Conservation (phyloP, 2,888 invertebrate species). For the Drosophila cognata region DNA sequence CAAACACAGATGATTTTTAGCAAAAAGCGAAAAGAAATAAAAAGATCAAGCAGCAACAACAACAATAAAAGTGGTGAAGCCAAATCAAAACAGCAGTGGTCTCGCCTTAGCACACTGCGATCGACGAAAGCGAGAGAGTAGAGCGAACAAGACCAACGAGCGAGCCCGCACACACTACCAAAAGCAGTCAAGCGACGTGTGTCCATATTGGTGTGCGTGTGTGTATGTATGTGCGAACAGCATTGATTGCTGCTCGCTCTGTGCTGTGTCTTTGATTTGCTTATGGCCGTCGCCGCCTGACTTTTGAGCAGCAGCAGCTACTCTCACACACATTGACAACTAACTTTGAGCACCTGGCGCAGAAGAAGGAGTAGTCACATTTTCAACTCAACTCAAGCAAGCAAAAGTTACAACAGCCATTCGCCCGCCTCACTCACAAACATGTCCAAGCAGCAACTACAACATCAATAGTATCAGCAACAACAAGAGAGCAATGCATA, state of each 20-base stretch:
- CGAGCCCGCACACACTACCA: slow-evolving; percentile 48
- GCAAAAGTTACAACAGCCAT: slow-evolving; percentile 49
- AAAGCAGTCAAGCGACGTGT: slow-evolving; percentile 74
- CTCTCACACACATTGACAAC: slow-evolving; percentile 40
- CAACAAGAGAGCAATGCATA: slow-evolving; percentile 47
- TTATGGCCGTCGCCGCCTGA: slow-evolving; percentile 65
- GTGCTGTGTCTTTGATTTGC: slow-evolving; percentile 69
- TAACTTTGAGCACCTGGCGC: slow-evolving; percentile 68
- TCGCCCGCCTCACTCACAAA: slow-evolving; percentile 25
- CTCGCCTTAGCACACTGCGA: slow-evolving; percentile 64
- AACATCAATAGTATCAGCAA: slow-evolving; percentile 11
- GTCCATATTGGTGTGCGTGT: slow-evolving; percentile 50
- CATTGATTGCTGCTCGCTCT: slow-evolving; percentile 63
- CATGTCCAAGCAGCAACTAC: slow-evolving; percentile 27
- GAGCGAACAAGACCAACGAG: slow-evolving; percentile 52
- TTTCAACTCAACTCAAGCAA: slow-evolving; percentile 51
- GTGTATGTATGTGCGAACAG: slow-evolving; percentile 40
- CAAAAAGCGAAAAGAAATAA: slow-evolving; percentile 66
- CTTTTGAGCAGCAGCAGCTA: slow-evolving; percentile 59
- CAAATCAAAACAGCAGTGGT: slow-evolving; percentile 79
- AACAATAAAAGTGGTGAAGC: slow-evolving; percentile 59
- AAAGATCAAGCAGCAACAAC: slow-evolving; percentile 71
- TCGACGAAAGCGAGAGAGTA: slow-evolving; percentile 44
- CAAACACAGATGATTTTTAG: slow-evolving; percentile 82
- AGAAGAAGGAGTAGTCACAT: slow-evolving; percentile 68